Conservation (phyloP, 2,797 vertebrate genomes). For the Pangasius sanitwongsei region DNA sequence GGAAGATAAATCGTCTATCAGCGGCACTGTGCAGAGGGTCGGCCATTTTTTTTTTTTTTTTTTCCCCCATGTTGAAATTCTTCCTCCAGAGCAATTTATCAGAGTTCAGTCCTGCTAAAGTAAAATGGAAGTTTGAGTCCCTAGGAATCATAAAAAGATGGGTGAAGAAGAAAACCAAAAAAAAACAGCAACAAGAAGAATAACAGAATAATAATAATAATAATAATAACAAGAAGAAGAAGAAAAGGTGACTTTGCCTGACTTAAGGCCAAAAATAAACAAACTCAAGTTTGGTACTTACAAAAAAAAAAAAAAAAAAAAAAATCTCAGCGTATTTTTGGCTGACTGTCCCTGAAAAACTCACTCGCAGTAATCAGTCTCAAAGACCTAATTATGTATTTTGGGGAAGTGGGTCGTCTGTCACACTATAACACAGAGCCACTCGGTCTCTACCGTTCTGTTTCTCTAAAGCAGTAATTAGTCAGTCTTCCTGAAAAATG, state of each 20-base stretch:
- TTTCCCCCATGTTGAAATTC: conserved; percentile 2
- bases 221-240: not conserved
- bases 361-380: conserved; percentile 48
- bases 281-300: not conserved
- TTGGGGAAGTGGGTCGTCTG: conserved; percentile 64
- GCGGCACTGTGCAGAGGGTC: conserved; percentile 60
- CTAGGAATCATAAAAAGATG: conserved; percentile 52
- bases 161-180: not conserved
- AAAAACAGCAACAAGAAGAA: conserved; percentile 25
- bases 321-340: conserved; percentile 16
- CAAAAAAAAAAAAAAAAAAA: not conserved
- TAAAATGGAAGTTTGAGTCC: conserved; percentile 57
- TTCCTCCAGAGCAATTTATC: conserved; percentile 64
- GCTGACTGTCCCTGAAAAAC: conserved; percentile 46
- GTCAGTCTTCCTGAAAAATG: conserved; percentile 55
- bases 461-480: conserved; percentile 55
- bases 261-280: conserved; percentile 2
- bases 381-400: conserved; percentile 56
- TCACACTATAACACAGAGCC: conserved; percentile 54
- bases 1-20: conserved; percentile 70
- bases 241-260: conserved; percentile 54
- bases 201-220: no score
- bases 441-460: conserved; percentile 64
- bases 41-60: conserved; percentile 37
- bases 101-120: conserved; percentile 62